Evolutionary conservation across 2,888 invertebrate species (phyloP), one percentile per base, ranked within the genome.

Genomic region (Nudaria mundana): DNA sequence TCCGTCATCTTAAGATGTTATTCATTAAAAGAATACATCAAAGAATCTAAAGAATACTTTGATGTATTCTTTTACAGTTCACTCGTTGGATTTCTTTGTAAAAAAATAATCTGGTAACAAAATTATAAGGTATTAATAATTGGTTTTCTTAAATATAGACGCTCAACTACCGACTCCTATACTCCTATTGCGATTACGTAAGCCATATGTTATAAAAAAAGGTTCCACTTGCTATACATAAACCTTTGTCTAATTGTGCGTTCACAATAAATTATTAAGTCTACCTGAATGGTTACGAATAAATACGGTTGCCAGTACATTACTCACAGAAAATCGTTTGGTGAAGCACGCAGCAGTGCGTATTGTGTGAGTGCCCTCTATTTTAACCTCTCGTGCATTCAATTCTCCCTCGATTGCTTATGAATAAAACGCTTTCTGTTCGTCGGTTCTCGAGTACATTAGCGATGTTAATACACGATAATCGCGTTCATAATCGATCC

Each of bases 381-480:
- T 76, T 71, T 70, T 63, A 71, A 67, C 61, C 67, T 58, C 67
- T 58, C 47, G 44, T 58, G 62, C 62, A 66, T 69, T 75, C 71
- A 71, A 66, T 62, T 66, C 63, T 63, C 64, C 64, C 66, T 52
- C 67, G 56, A 47, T 57, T 56, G 63, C 61, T 65, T 62, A 60
- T 70, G 72, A 73, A 79, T 76, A 74, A 77, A 75, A 71, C 70
- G 63, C 53, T 62, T 62, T 72, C 72, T 77, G 75, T 73, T 66
- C 57, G 47, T 40, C 66, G 62, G 65, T 50, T 71, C 71, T 72
- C 61, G 48, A 73, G 76, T 66, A 79, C 78, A 82, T 83, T 83
- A 82, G 65, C 69, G 76, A 81, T 76, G 77, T 76, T 81, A 83
- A 81, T 82, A 80, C 65, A 65, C 74, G 76, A 79, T 81, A 76